Conservation (phyloP, 2,888 invertebrate species). For the Catocala sponsa region DNA sequence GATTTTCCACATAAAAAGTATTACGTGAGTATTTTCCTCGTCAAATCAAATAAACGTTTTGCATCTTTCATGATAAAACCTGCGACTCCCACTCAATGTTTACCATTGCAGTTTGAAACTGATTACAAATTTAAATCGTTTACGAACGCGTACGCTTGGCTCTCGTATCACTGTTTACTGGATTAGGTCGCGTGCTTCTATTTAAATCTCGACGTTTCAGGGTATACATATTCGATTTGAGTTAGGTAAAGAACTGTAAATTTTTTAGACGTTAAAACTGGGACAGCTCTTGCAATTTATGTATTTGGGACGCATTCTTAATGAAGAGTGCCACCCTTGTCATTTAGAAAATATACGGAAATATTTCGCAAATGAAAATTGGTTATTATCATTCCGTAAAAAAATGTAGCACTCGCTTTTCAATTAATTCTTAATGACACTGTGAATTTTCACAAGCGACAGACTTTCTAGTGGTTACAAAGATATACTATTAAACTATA, state of each 20-base stretch:
- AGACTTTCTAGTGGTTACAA: no score
- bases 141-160: slow-evolving; percentile 17
- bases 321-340: slow-evolving; percentile 6
- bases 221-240: slow-evolving; percentile 2
- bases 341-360: background rate
- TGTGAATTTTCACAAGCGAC: no score
- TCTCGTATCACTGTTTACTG: slow-evolving; percentile 22
- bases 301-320: slow-evolving; percentile 8
- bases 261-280: background rate
- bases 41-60: slow-evolving; percentile 13
- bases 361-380: no score
- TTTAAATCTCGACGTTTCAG: background rate
- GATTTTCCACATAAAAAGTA: background rate
- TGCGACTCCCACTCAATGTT: slow-evolving; percentile 21
- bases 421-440: no score
- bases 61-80: slow-evolving; percentile 32
- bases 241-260: background rate
- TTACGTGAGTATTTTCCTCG: background rate
- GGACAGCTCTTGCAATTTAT: background rate
- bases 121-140: slow-evolving; percentile 46
- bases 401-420: no score
- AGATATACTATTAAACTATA: no score
- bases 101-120: slow-evolving; percentile 39
- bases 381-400: no score
- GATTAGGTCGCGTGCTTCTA: slow-evolving; percentile 14